Base-by-base conservation (phyloP, 2,113 vertebrate genomes). In the Girardinichthys multiradiatus region DNA sequence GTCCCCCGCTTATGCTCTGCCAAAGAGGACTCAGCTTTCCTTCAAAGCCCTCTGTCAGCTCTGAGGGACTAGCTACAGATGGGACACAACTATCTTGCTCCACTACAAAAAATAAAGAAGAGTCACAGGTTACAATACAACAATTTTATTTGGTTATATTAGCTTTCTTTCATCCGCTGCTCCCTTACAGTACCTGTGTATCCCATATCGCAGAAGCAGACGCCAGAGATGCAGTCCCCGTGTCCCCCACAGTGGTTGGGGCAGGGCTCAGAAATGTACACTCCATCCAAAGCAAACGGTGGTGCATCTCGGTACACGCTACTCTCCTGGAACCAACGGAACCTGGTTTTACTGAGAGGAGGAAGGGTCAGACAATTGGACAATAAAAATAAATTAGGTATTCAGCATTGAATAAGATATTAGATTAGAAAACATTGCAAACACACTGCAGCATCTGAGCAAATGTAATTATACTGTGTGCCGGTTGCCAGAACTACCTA, bases 251-350 rank as follows among this genome's bases (percentile, higher is more conserved):
- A 99, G 91, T 98, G 97, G 87, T 84, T 96, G 69, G 98, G 96
- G 75, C 98, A 99, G 0, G 98, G 95, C 82, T 99, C 97, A 0
- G 98, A 99, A 85, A 99, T 97, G 91, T 99, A 99, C 17, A 99
- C 97, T 0, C 97, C 96, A 0, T 99, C 98, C 79, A 99, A 76
- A 17, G 96, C 95, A 5, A 99, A 99, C 1, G 98, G 83, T 60
- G 96, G 95, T 2, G 96, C 95, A 0, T 95, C 96, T 71, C 96
- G 95, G 82, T 97, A 93, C 51, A 95, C 87, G 58, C 94, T 98
- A 93, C 96, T 99, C 86, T 99, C 96, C 90, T 99, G 98, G 89
- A 99, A 97, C 98, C 98, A 99, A 29, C 98, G 97, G 91, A 99
- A 99, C 61, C 97, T 94, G 2, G 96, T 99, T 92, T 99, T 99